A percentile compares a stretch with the other conserved stretches of the same genome.
Evolutionary conservation across 1,140 invertebrate genomes (phyloP).

Genomic region (Nephila pilipes): DNA sequence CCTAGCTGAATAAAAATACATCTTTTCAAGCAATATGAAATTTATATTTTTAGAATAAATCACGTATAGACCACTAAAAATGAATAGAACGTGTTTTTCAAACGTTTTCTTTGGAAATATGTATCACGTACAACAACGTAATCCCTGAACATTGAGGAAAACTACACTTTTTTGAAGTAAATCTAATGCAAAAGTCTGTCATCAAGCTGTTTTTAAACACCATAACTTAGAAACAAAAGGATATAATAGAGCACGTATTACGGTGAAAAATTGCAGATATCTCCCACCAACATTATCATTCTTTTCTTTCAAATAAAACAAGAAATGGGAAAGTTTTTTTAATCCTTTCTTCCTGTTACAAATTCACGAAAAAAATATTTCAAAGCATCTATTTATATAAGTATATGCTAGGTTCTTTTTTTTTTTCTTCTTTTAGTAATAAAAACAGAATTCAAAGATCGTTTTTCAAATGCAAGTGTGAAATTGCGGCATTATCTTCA

Average conservation of each 20-base stretch:
- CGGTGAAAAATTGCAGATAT: constrained; percentile 1
- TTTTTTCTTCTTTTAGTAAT: constrained; percentile 50
- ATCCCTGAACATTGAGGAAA: neutral
- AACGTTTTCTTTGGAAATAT: neutral
- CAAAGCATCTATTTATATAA: constrained; percentile 6
- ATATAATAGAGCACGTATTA: constrained; percentile 23
- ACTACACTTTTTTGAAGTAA: neutral
- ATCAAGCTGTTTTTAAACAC: neutral
- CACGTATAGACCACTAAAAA: neutral
- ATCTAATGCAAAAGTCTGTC: neutral
- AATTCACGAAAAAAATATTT: neutral
- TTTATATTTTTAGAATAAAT: neutral
- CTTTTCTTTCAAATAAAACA: neutral
- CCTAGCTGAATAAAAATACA: neutral
- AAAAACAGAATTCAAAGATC: constrained; percentile 55
- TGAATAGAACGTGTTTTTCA: neutral
- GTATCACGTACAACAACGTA: neutral
- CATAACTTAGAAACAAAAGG: neutral
- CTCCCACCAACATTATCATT: neutral
- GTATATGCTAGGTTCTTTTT: neutral
- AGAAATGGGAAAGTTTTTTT: neutral
- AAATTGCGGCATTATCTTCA: constrained; percentile 56
- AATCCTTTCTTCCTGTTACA: neutral
- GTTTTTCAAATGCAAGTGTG: constrained; percentile 33
- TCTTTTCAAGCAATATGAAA: neutral